Percentiles rank a stretch among this genome's conserved stretches.
phyloP scores from a whole-genome alignment of 2,888 invertebrate genomes.

The Eupsilia transversa region DNA sequence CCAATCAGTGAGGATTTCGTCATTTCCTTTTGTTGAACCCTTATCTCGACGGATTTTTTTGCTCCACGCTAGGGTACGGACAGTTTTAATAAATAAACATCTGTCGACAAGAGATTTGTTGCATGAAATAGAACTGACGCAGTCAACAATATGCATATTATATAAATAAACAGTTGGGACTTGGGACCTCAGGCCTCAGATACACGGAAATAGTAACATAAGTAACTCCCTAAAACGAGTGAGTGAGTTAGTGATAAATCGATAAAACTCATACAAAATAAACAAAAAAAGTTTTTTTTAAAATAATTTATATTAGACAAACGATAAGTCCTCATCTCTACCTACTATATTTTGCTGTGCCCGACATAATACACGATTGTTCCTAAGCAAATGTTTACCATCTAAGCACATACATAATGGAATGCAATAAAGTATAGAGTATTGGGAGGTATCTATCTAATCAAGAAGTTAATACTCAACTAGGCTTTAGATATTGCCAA shows the following conservation, averaged over 20 bases:
- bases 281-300: no score
- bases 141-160: constrained; percentile 16
- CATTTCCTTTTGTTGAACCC: constrained; percentile 73
- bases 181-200: no score
- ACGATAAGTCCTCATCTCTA: no score
- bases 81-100: constrained; percentile 74
- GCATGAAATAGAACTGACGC: constrained; percentile 62
- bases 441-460: constrained; percentile 23
- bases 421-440: no score
- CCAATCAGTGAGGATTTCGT: constrained; percentile 84
- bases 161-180: constrained; percentile 17
- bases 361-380: no score
- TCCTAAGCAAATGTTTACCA: no score
- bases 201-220: constrained; percentile 12
- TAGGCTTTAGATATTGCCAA: constrained; percentile 22
- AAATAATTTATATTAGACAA: no score
- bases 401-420: no score
- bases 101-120: constrained; percentile 67
- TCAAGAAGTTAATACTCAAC: constrained; percentile 26
- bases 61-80: constrained; percentile 66
- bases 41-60: constrained; percentile 75
- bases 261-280: no score
- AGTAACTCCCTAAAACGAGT: no score
- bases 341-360: no score
- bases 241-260: no score